Percentiles rank a stretch among this genome's conserved stretches.
Evolutionary conservation across 30 jellyfish, hydroid and myxozoan genomes (phyloP).

Genomic region (Phacellophora camtschatica): DNA sequence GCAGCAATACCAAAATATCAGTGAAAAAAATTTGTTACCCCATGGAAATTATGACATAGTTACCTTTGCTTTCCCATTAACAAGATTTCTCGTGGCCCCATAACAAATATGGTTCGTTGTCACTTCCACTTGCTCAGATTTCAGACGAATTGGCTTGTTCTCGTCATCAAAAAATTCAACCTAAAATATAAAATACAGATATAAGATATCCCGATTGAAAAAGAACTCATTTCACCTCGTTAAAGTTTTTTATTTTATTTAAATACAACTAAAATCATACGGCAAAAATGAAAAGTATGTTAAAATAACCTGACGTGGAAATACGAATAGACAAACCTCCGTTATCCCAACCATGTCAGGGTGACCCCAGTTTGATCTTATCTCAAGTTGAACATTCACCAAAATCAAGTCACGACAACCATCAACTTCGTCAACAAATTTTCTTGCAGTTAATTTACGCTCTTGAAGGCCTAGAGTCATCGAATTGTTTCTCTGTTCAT

Average conservation of each 20-base stretch:
- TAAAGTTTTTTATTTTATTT: too few relatives aligned
- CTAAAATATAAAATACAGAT: background rate
- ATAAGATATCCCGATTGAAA: background rate
- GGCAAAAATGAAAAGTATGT: too few relatives aligned
- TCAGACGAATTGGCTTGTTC: constrained; percentile 28
- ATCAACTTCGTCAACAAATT: background rate
- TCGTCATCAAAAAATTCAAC: constrained; percentile 66
- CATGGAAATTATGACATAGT: too few relatives aligned
- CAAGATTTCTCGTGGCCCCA: constrained; percentile 33
- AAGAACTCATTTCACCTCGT: background rate
- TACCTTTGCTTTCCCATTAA: constrained; percentile 85
- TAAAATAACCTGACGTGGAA: too few relatives aligned
- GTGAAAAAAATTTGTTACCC: too few relatives aligned
- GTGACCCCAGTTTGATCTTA: constrained; percentile 89
- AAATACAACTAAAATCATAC: too few relatives aligned
- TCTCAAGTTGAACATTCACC: constrained; percentile 39
- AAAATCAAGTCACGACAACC: background rate
- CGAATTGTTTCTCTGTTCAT: too few relatives aligned
- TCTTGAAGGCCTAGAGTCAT: background rate
- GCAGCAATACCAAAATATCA: too few relatives aligned
- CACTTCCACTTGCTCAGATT: constrained; percentile 41
- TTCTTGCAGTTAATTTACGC: background rate
- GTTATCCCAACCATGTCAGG: constrained; percentile 77
- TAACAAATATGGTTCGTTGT: constrained; percentile 24
- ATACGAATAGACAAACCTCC: too few relatives aligned